A percentile compares a stretch with the other conserved stretches of the same genome.
phyloP scores from a whole-genome alignment of 2,888 invertebrate genomes.

The Microctonus aethiopoides region DNA sequence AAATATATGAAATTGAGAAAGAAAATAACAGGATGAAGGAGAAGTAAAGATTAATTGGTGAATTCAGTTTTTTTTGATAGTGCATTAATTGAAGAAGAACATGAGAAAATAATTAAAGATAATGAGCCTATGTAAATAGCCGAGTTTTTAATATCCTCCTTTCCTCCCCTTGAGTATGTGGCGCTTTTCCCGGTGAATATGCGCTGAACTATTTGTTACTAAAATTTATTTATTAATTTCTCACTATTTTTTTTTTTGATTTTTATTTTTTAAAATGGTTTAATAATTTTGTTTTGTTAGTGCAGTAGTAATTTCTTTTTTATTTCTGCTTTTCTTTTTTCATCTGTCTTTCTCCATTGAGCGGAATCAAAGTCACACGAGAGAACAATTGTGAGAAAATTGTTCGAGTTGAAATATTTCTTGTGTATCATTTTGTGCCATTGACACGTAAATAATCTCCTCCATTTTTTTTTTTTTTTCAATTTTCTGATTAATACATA shows the following conservation, averaged over 20 bases:
- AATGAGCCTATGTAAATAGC: not conserved
- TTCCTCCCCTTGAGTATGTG: not conserved
- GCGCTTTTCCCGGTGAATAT: slow-evolving; percentile 19
- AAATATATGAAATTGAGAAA: not conserved
- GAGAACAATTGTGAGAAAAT: not conserved
- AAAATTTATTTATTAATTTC: slow-evolving; percentile 12
- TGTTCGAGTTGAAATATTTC: not conserved
- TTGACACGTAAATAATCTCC: slow-evolving; percentile 22
- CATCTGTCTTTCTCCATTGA: not conserved
- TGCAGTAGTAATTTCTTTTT: not conserved
- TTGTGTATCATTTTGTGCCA: slow-evolving; percentile 34
- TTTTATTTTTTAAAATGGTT: not conserved
- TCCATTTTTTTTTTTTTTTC: not conserved
- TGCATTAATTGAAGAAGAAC: not conserved
- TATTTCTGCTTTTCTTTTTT: not conserved
- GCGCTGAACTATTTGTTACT: not conserved
- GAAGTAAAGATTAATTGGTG: slow-evolving; percentile 1
- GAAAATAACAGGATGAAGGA: slow-evolving; percentile 3
- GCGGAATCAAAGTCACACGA: not conserved
- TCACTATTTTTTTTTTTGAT: not conserved
- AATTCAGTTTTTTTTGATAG: not conserved
- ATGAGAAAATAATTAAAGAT: slow-evolving; percentile 15
- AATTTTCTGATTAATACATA: too few relatives aligned
- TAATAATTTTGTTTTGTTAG: not conserved
- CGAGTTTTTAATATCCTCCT: slow-evolving; percentile 23